Evolutionary conservation across 2,888 invertebrate species (phyloP), one percentile per base, ranked within the genome.

Genomic region (Drosophila neutralis): DNA sequence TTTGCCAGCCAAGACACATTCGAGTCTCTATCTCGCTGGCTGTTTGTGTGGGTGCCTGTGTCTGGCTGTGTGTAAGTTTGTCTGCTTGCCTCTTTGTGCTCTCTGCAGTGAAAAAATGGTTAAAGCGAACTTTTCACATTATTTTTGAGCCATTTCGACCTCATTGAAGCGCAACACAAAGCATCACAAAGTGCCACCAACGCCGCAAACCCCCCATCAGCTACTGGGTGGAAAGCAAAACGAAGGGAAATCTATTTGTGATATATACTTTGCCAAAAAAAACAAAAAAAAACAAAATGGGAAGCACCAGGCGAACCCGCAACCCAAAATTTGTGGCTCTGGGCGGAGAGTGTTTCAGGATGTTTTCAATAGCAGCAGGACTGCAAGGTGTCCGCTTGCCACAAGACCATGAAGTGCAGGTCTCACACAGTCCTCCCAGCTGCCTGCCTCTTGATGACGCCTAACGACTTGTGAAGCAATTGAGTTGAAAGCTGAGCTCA

Each of bases 391-490:
- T 53, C 62, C 78, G 35, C 68, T 61, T 61, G 64, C 63, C 73
- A 49, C 74, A 65, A 7, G 67, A 73, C 87, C 80, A 82, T 77
- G 80, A 84, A 89, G 88, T 85, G 85, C 85, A 89, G 75, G 73
- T 78, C 54, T 64, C 13, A 13, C 40, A 49, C 35, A 61, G 21
- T 13, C 13, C 45, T 21, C n/a, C 38, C 54, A 56, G 66, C 56
- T 33, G 33, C 77, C 62, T 62, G 63, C 71, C 71, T 56, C 83
- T 71, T 74, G 89, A 89, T 89, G 85, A 87, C 87, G 84, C 82
- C 80, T 87, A 90, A 90, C 90, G 88, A 90, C 90, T 83, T 91
- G 89, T 88, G 83, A 87, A 83, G 85, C 87, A 91, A 90, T 91
- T 89, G 85, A 86, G 89, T 90, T 87, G 80, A 87, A 90, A 89